Base-by-base conservation (phyloP, 2,113 vertebrate genomes). In the Trematomus loennbergii region DNA sequence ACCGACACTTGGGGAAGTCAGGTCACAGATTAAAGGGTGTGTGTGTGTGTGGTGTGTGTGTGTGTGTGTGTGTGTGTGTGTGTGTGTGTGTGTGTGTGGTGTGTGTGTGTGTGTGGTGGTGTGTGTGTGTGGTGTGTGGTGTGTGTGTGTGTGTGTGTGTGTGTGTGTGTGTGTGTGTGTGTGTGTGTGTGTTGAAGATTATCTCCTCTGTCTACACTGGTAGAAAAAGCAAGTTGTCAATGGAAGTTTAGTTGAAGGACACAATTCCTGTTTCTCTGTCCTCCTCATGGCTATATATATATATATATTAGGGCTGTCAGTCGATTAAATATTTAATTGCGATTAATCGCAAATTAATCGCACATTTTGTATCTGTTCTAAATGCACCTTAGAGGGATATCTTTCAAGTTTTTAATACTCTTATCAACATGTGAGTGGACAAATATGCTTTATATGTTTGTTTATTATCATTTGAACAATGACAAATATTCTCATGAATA, bases 1-100 rank as follows among this genome's bases (percentile, higher is more conserved):
- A 40, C 53, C 5, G 1, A 55, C 22, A 15, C 46, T 75, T 52
- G 59, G 50, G 68, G 62, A 80, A 66, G 78, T 73, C 40, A 25
- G 20, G 49, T 62, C 63, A 9, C n/a, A 58, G 74, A 81, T 85
- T 85, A 78, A 64, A 81, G 69, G 74, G 40, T 57, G 57, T 73
- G 73, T 8, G 12, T 33, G 45, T 54, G 45, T 22, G 22, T 57
- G 60, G 73, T 8, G 12, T 33, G 45, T 54, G 45, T 36, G 22
- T 57, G 60, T 65, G 52, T 55, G 40, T 25, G 13, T 57, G 9
- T 57, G 52, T 45, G 67, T 57, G 69, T 72, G 43, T 72, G 43
- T 59, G 55, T 72, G 69, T 62, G 72, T 45, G 58, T 43, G 71
- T 53, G 25, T 66, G 64, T 64, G 60, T 29, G 68, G n/a, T 43